These are phyloP conservation scores for Schrankia costaestrigalis DNA, from an alignment of 2,888 invertebrate species.

Conservation along the genomic window DNA sequence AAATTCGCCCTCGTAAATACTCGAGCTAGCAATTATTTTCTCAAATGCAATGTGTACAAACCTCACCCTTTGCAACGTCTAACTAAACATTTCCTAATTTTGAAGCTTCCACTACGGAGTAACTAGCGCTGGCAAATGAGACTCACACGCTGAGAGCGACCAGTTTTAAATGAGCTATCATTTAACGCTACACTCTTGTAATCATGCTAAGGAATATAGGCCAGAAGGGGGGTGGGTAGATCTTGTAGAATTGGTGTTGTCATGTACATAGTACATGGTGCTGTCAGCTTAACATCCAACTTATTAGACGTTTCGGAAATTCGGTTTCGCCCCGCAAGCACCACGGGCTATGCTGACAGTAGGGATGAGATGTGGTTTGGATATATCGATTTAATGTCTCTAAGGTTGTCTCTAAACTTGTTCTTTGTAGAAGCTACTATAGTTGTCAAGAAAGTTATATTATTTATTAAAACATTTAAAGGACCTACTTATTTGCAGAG, in stretches of 20 bases:
- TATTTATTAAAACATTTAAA: too few species aligned
- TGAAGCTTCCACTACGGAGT: slow-evolving; percentile 55
- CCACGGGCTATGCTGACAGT: slow-evolving; percentile 54
- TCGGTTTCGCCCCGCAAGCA: slow-evolving; percentile 74
- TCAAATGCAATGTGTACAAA: slow-evolving; percentile 31
- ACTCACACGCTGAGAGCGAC: slow-evolving; percentile 51
- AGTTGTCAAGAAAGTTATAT: too few species aligned
- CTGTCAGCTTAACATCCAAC: slow-evolving; percentile 76
- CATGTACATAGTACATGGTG: slow-evolving; percentile 66
- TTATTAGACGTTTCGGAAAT: slow-evolving; percentile 80
- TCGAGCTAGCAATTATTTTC: slow-evolving; percentile 30
- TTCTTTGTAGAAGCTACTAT: neutral
- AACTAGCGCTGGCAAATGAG: slow-evolving; percentile 67
- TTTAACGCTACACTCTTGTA: slow-evolving; percentile 28
- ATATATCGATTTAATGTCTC: slow-evolving; percentile 26
- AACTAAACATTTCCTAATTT: slow-evolving; percentile 70
- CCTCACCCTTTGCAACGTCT: slow-evolving; percentile 41
- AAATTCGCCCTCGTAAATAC: slow-evolving; percentile 14
- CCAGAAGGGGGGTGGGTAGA: slow-evolving; percentile 30
- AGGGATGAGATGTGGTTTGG: slow-evolving; percentile 33
- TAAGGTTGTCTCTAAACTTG: neutral
- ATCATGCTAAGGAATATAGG: slow-evolving; percentile 30
- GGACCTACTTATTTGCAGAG: too few species aligned
- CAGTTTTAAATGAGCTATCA: slow-evolving; percentile 45
- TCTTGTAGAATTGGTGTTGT: slow-evolving; percentile 52